phyloP scores from a whole-genome alignment of 1,140 invertebrate genomes.

The Drosophila serrata region DNA sequence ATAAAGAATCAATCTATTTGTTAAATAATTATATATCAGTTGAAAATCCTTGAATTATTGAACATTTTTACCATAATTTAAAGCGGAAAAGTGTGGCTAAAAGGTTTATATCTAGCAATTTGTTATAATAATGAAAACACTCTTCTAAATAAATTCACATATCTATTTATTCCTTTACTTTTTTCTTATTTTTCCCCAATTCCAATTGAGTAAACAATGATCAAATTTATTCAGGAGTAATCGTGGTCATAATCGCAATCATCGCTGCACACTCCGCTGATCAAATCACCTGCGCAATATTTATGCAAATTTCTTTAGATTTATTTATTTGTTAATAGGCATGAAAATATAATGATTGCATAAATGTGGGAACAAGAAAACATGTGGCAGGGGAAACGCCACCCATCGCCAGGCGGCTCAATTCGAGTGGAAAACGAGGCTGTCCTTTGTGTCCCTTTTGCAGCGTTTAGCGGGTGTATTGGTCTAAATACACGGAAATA shows the following conservation, averaged over 20 bases:
- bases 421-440: conserved; percentile 73
- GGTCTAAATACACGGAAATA: not conserved
- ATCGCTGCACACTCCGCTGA: conserved; percentile 50
- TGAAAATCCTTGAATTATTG: too few relatives aligned
- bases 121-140: too few relatives aligned
- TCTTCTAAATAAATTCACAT: not conserved
- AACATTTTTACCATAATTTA: too few relatives aligned
- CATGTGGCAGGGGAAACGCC: not conserved
- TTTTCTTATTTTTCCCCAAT: conserved; percentile 2
- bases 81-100: too few relatives aligned
- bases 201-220: conserved; percentile 37
- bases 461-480: not conserved
- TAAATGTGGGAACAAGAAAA: not conserved
- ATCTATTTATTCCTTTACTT: not conserved
- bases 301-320: conserved; percentile 64
- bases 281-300: conserved; percentile 68
- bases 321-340: conserved; percentile 73
- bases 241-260: not conserved
- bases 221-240: conserved; percentile 12
- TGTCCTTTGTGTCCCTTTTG: conserved; percentile 25
- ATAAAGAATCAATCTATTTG: too few relatives aligned
- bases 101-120: not conserved
- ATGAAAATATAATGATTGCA: conserved; percentile 77
- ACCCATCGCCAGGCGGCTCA: conserved; percentile 34
- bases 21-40: too few relatives aligned